Conservation (phyloP, 2,888 invertebrate genomes). For the Chymomyza procnemis region DNA sequence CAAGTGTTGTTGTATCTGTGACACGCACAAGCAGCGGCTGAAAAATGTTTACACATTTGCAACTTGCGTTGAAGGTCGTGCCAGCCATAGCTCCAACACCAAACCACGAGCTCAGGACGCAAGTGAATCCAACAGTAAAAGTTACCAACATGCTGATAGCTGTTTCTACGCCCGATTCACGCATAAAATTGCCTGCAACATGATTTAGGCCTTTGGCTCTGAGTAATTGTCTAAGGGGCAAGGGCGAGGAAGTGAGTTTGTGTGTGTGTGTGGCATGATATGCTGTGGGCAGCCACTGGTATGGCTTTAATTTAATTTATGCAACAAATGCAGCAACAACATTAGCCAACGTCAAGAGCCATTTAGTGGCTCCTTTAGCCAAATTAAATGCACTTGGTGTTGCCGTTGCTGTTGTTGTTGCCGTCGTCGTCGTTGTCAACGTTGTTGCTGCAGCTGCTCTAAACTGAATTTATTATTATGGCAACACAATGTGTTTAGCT, state of each 20-base stretch:
- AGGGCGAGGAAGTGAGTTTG: no score
- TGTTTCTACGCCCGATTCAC: background rate
- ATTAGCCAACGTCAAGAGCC: conserved; percentile 36
- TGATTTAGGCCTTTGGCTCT: conserved; percentile 57
- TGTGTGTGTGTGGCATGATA: background rate
- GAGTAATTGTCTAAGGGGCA: conserved; percentile 52
- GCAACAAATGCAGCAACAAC: conserved; percentile 36
- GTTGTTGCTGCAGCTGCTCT: conserved; percentile 42
- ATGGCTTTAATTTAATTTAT: conserved; percentile 66
- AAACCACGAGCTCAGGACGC: no score
- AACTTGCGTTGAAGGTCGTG: conserved; percentile 64
- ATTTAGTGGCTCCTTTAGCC: conserved; percentile 59
- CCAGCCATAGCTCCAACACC: background rate
- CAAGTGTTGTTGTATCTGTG: conserved; percentile 42
- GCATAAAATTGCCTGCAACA: conserved; percentile 38
- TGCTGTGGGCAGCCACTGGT: conserved; percentile 1
- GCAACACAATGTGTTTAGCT: conserved; percentile 63
- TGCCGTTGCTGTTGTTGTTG: conserved; percentile 26
- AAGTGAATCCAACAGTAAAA: background rate
- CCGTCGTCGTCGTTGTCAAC: conserved; percentile 11
- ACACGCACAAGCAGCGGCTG: conserved; percentile 27
- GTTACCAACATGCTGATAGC: background rate
- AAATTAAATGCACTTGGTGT: conserved; percentile 3
- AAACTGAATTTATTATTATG: conserved; percentile 61
- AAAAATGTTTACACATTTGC: conserved; percentile 71